Percentiles rank a stretch among this genome's conserved stretches.
Evolutionary conservation across 2,888 invertebrate genomes (phyloP).

Genomic region (Chalcosyrphus nemorum): DNA sequence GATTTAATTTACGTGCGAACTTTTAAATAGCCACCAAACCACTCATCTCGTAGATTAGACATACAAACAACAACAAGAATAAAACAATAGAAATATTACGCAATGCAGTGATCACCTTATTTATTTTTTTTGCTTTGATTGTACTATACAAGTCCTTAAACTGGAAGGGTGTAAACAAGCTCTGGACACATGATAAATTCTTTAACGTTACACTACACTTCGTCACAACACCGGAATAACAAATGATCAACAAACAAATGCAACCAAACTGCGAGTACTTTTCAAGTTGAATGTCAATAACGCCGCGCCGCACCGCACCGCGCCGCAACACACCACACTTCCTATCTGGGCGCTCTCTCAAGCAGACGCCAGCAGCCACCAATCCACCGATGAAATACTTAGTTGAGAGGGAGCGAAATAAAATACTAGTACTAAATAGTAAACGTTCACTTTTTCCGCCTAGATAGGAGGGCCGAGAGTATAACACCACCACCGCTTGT

Average conservation of each 20-base stretch:
- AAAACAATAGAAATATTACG: conserved; percentile 10
- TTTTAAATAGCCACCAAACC: conserved; percentile 29
- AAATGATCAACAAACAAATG: conserved; percentile 40
- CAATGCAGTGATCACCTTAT: conserved; percentile 29
- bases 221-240: neutral
- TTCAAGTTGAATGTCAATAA: conserved; percentile 72
- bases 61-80: conserved; percentile 5
- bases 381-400: conserved; percentile 31
- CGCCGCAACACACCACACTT: conserved; percentile 32
- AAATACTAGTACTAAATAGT: conserved; percentile 44
- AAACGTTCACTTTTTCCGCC: conserved; percentile 53
- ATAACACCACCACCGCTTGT: conserved; percentile 39
- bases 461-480: conserved; percentile 23
- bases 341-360: conserved; percentile 15
- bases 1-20: conserved; percentile 27
- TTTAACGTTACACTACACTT: neutral
- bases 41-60: neutral
- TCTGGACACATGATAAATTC: conserved; percentile 12
- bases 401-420: conserved; percentile 33
- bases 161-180: conserved; percentile 33
- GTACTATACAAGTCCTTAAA: neutral
- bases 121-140: neutral
- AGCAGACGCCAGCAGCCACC: neutral
- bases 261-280: conserved; percentile 57
- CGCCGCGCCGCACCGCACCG: conserved; percentile 13